Percentiles rank a stretch among this genome's conserved stretches.
These are phyloP conservation scores for Cyrtodaria siliqua DNA, from an alignment of 2,888 invertebrate genomes.

Conservation along the genomic window DNA sequence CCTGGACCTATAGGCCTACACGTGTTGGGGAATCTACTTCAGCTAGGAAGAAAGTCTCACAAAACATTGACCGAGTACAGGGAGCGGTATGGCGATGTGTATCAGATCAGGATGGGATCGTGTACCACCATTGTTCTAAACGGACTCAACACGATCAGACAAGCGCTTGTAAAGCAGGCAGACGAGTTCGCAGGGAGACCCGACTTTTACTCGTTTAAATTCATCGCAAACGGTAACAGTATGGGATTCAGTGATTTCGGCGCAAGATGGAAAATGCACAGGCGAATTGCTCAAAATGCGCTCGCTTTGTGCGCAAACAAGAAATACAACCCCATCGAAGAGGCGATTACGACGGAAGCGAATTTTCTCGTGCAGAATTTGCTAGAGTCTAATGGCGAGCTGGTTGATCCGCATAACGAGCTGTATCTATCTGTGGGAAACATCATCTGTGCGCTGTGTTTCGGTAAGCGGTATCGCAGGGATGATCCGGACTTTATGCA, in stretches of 20 bases:
- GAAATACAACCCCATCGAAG: constrained; percentile 75
- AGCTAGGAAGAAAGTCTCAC: constrained; percentile 77
- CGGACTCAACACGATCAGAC: constrained; percentile 70
- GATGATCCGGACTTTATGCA: constrained; percentile 77
- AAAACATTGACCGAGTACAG: constrained; percentile 71
- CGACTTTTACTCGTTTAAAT: constrained; percentile 79
- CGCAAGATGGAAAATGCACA: constrained; percentile 77
- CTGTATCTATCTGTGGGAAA: constrained; percentile 78
- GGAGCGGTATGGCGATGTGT: constrained; percentile 79
- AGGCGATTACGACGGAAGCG: constrained; percentile 73
- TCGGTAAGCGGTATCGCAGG: constrained; percentile 72
- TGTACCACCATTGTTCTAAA: constrained; percentile 77
- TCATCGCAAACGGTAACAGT: constrained; percentile 79
- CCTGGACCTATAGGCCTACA: constrained; percentile 81
- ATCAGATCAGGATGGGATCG: constrained; percentile 78
- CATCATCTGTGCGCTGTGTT: constrained; percentile 79
- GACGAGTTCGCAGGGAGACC: constrained; percentile 81
- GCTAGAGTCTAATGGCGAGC: constrained; percentile 48
- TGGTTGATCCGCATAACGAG: constrained; percentile 77
- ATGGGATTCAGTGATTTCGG: constrained; percentile 81
- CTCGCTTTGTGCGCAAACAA: constrained; percentile 73
- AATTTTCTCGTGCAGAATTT: constrained; percentile 67
- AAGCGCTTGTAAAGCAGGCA: constrained; percentile 76
- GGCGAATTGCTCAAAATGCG: constrained; percentile 77
- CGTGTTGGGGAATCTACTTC: constrained; percentile 78